A percentile compares a stretch with the other conserved stretches of the same genome.
These are phyloP conservation scores for Aelia acuminata DNA, from an alignment of 2,888 invertebrate species.

Conservation along the genomic window DNA sequence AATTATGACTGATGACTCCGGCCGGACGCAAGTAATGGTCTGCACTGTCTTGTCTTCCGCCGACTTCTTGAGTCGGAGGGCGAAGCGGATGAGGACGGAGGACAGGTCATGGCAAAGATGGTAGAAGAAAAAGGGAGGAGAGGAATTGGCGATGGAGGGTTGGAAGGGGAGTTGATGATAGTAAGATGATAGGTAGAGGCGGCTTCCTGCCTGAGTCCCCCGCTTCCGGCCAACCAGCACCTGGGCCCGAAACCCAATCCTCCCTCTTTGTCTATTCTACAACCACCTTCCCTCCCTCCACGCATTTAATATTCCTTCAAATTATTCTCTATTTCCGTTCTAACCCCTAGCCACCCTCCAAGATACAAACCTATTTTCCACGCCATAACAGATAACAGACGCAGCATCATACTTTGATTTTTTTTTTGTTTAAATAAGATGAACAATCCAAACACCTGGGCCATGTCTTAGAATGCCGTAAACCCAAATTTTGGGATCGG, in stretches of 20 bases:
- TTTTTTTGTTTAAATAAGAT: no score
- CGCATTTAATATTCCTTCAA: conserved; percentile 50
- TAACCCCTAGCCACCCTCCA: background rate
- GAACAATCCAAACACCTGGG: no score
- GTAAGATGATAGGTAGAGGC: conserved; percentile 46
- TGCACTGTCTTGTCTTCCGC: no score
- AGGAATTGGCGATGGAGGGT: conserved; percentile 49
- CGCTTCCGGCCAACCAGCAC: conserved; percentile 44
- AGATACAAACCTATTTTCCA: conserved; percentile 5
- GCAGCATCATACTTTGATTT: no score
- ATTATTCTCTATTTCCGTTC: conserved; percentile 41
- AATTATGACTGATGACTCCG: background rate
- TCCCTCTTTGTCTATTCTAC: conserved; percentile 23
- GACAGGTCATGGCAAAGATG: background rate
- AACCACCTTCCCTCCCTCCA: conserved; percentile 31
- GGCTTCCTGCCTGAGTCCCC: conserved; percentile 33
- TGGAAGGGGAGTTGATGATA: conserved; percentile 48
- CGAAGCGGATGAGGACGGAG: background rate
- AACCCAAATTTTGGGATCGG: no score
- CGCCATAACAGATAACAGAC: background rate
- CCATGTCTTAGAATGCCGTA: no score
- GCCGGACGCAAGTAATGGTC: no score
- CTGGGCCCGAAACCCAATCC: conserved; percentile 45
- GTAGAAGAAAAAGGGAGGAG: conserved; percentile 12
- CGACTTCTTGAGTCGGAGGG: background rate